Percentiles rank a stretch among this genome's conserved stretches.
Evolutionary conservation across 2,888 invertebrate genomes (phyloP).

Genomic region (Leucoma salicis): DNA sequence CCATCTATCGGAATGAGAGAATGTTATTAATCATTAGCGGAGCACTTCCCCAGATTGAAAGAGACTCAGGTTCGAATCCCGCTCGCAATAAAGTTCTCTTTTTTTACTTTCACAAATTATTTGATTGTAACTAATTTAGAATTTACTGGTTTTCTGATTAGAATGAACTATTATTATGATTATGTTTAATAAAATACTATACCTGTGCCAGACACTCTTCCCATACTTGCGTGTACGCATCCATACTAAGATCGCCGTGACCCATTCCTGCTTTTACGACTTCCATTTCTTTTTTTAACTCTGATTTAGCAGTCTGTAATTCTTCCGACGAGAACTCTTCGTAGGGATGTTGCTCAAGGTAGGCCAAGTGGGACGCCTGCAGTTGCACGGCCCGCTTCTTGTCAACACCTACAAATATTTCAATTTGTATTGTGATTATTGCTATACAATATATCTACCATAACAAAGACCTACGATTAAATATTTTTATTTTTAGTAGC

Average conservation of each 20-base stretch:
- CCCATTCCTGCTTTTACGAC: slow-evolving; percentile 96
- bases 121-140: too few relatives aligned
- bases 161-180: too few relatives aligned
- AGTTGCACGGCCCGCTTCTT: slow-evolving; percentile 82
- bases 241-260: slow-evolving; percentile 95
- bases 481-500: too few relatives aligned
- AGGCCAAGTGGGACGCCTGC: slow-evolving; percentile 88
- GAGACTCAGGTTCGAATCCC: too few relatives aligned
- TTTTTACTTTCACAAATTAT: too few relatives aligned
- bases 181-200: too few relatives aligned
- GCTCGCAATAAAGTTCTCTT: too few relatives aligned
- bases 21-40: too few relatives aligned
- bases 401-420: slow-evolving; percentile 59
- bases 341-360: slow-evolving; percentile 94
- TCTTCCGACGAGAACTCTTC: slow-evolving; percentile 87
- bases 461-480: too few relatives aligned
- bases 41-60: too few relatives aligned
- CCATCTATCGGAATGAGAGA: too few relatives aligned
- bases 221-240: slow-evolving; percentile 97
- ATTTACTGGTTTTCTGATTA: too few relatives aligned
- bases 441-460: neutral
- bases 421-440: neutral
- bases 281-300: slow-evolving; percentile 92
- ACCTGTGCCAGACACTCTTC: slow-evolving; percentile 97
- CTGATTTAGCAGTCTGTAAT: slow-evolving; percentile 83